Evolutionary conservation across 2,797 vertebrate genomes (phyloP).

Genomic region (Eupleurogrammus muticus): DNA sequence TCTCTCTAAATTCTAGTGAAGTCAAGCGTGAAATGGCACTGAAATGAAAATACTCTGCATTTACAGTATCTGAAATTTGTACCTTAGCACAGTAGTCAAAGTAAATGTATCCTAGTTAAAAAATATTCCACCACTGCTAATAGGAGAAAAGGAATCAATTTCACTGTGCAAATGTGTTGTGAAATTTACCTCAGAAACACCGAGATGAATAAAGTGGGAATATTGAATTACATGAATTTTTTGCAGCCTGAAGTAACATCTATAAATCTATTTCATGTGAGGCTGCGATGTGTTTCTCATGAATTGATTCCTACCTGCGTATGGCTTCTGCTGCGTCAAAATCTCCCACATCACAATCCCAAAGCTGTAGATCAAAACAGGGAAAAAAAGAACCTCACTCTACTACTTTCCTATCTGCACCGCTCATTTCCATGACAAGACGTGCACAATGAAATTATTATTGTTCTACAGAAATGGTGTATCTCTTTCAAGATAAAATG

Average conservation of each 20-base stretch:
- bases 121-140: too few relatives aligned
- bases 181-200: background rate
- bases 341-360: conserved; percentile 92
- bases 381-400: conserved; percentile 37
- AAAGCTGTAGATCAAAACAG: conserved; percentile 81
- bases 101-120: too few relatives aligned
- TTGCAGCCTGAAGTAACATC: background rate
- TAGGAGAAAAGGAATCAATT: background rate
- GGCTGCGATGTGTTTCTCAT: conserved; percentile 31
- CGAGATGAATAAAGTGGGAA: background rate
- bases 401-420: conserved; percentile 6
- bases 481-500: background rate
- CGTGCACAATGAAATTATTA: background rate
- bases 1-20: background rate
- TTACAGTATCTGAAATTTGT: too few relatives aligned
- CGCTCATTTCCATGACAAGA: conserved; percentile 10
- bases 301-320: conserved; percentile 81
- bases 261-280: conserved; percentile 26
- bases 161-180: background rate
- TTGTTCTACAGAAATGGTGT: background rate
- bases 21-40: background rate
- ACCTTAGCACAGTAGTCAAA: too few relatives aligned
- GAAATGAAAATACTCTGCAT: too few relatives aligned
- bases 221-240: background rate
- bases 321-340: conserved; percentile 90